phyloP scores from a whole-genome alignment of 2,113 vertebrate genomes.

The Myanophis thanlyinensis region DNA sequence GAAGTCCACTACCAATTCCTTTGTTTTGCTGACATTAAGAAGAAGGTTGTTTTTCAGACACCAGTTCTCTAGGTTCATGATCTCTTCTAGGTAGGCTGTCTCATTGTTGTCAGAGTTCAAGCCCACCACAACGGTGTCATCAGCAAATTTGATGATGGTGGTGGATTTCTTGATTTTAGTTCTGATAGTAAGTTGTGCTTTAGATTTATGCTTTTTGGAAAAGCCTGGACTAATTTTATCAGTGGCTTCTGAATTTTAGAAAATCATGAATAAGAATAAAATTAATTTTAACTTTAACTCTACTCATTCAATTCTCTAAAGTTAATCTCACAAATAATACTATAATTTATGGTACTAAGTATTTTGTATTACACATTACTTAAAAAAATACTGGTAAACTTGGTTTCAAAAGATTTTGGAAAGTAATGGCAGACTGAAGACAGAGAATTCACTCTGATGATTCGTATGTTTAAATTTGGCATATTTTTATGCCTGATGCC shows the following conservation, averaged over 20 bases:
- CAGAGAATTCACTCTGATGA: no score
- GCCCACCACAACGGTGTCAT: no score
- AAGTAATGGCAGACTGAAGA: not conserved
- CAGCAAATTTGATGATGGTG: no score
- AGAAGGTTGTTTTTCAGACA: no score
- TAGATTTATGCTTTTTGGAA: not conserved
- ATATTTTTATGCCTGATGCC: no score
- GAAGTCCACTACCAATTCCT: no score
- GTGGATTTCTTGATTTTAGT: not conserved
- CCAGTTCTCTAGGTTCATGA: no score
- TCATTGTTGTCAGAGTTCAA: no score
- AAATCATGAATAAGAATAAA: not conserved
- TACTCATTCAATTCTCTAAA: not conserved
- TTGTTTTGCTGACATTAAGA: no score
- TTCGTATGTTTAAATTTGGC: no score
- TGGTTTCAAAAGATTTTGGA: not conserved
- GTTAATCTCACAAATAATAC: not conserved
- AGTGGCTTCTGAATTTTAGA: not conserved
- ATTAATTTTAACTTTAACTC: not conserved
- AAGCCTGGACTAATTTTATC: not conserved
- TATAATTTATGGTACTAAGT: not conserved
- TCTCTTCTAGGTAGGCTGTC: no score
- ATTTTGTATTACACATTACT: not conserved
- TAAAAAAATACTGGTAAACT: not conserved
- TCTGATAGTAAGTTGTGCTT: not conserved